phyloP scores from a whole-genome alignment of 2,797 vertebrate genomes.

The Malurus splendens region DNA sequence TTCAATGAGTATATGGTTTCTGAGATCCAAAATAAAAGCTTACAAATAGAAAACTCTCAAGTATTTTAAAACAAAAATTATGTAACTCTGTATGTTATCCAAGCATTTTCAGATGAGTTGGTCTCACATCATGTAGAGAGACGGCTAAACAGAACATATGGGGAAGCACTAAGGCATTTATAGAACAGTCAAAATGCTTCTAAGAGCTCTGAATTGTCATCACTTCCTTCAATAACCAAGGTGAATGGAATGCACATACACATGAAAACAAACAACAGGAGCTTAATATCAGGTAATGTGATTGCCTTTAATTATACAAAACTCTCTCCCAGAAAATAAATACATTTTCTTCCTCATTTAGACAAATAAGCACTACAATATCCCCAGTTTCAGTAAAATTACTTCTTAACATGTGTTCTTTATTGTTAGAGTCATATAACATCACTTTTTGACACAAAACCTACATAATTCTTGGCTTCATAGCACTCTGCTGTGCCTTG shows the following conservation, averaged over 20 bases:
- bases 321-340: not conserved
- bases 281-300: not conserved
- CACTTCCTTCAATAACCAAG: not conserved
- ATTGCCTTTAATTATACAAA: not conserved
- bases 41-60: not conserved
- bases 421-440: not conserved
- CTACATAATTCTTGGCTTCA: conserved; percentile 1
- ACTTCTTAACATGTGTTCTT: not conserved
- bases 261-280: not conserved
- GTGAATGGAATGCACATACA: not conserved
- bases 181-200: conserved; percentile 1
- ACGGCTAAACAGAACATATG: not conserved
- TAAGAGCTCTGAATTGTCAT: not conserved
- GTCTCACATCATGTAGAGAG: not conserved
- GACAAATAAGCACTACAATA: not conserved
- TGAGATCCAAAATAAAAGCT: conserved; percentile 14
- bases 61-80: not conserved
- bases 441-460: not conserved
- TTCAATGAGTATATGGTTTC: not conserved
- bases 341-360: not conserved
- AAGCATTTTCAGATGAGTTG: not conserved
- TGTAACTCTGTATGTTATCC: not conserved
- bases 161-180: not conserved
- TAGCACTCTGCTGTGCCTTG: not conserved
- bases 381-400: not conserved